A percentile compares a stretch with the other conserved stretches of the same genome.
phyloP scores from a whole-genome alignment of 2,113 vertebrate genomes.

The Danionella cerebrum region DNA sequence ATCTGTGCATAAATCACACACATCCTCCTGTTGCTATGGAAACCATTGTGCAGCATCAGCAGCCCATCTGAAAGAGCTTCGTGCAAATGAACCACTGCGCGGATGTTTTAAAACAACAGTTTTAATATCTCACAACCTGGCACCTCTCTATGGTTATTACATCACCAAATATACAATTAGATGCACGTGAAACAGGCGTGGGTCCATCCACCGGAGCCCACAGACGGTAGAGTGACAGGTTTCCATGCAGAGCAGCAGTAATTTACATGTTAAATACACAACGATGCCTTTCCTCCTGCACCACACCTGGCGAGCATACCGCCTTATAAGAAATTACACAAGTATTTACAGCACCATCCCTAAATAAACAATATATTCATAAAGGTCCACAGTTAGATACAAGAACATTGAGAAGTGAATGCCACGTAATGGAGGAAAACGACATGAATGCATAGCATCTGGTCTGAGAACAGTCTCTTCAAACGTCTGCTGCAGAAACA shows the following conservation, averaged over 20 bases:
- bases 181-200: not conserved
- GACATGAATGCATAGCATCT: conserved; percentile 1
- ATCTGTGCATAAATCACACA: not conserved
- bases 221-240: not conserved
- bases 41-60: not conserved
- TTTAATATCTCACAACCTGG: conserved; percentile 1
- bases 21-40: conserved; percentile 1
- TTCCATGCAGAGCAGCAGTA: conserved; percentile 3
- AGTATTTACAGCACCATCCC: not conserved
- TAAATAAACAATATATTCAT: not conserved
- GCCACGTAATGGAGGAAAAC: too few relatives aligned
- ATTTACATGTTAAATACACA: not conserved
- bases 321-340: conserved; percentile 5
- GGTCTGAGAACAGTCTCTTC: not conserved
- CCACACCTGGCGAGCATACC: not conserved
- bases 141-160: conserved; percentile 5
- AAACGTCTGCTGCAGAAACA: too few relatives aligned
- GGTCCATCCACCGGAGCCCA: not conserved
- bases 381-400: not conserved
- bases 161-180: conserved; percentile 21
- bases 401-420: too few relatives aligned
- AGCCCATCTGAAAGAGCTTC: not conserved
- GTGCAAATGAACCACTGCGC: not conserved
- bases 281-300: not conserved
- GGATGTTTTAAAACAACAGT: not conserved